Evolutionary conservation across 1,140 invertebrate species (phyloP).

Genomic region (Bombus difficillimus): DNA sequence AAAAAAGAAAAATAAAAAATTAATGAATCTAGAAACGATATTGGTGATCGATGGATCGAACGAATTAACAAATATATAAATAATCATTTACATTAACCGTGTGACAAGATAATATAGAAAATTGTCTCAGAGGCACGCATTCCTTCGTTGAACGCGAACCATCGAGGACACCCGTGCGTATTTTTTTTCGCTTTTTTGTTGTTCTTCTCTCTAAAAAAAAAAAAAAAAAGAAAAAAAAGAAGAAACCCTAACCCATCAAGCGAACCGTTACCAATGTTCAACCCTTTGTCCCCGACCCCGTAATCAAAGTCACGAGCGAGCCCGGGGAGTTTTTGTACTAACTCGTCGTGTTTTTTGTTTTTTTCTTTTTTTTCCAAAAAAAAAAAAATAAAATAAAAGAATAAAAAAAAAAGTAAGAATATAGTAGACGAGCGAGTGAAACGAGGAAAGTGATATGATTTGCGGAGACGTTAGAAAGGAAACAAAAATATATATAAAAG

Average conservation of each 20-base stretch:
- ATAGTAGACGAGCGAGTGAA: slow-evolving; percentile 69
- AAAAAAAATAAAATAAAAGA: neutral
- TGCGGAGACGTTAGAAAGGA: neutral
- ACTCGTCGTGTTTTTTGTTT: slow-evolving; percentile 53
- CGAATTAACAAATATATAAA: neutral
- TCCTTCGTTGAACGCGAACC: slow-evolving; percentile 36
- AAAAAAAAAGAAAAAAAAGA: slow-evolving; percentile 27
- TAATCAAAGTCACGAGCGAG: slow-evolving; percentile 51
- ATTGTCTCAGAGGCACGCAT: slow-evolving; percentile 34
- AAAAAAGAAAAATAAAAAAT: neutral
- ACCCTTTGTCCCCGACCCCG: slow-evolving; percentile 1
- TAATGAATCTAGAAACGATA: neutral
- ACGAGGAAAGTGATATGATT: slow-evolving; percentile 47
- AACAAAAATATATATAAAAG: neutral
- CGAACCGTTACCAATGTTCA: slow-evolving; percentile 26
- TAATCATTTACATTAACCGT: neutral
- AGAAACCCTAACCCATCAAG: slow-evolving; percentile 41
- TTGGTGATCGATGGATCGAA: neutral
- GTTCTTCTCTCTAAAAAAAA: slow-evolving; percentile 36
- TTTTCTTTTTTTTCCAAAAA: neutral
- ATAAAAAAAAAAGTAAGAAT: neutral
- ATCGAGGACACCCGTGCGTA: slow-evolving; percentile 30
- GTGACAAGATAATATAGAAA: neutral
- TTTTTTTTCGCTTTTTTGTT: slow-evolving; percentile 56
- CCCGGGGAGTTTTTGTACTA: slow-evolving; percentile 67